Percentiles rank a stretch among this genome's conserved stretches.
phyloP scores from a whole-genome alignment of 2,888 invertebrate genomes.

The Pilophorus perplexus region DNA sequence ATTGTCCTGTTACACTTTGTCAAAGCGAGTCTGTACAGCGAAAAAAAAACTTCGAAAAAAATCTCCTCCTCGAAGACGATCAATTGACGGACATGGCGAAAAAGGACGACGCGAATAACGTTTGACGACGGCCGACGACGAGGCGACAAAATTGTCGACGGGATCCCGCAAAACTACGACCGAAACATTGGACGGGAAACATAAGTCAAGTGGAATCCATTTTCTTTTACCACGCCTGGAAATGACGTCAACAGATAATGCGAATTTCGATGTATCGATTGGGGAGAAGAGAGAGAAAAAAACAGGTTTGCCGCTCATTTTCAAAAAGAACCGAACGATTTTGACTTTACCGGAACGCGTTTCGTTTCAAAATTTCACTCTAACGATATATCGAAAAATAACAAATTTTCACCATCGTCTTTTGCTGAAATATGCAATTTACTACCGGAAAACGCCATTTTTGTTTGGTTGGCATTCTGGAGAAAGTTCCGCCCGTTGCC shows the following conservation, averaged over 20 bases:
- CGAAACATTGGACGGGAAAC: constrained; percentile 37
- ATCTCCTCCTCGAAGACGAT: not conserved
- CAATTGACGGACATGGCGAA: constrained; percentile 10
- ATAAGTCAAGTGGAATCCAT: constrained; percentile 47
- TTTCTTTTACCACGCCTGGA: constrained; percentile 54
- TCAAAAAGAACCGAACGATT: no score
- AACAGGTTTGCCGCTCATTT: no score
- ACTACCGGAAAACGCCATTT: no score
- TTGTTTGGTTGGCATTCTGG: no score
- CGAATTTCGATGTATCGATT: constrained; percentile 24
- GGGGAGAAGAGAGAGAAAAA: no score
- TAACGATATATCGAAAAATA: no score
- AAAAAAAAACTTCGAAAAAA: not conserved
- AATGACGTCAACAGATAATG: constrained; percentile 53
- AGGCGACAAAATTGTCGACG: not conserved
- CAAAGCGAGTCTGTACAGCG: no score
- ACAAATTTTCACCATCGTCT: no score
- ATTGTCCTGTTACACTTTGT: constrained; percentile 11
- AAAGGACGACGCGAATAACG: not conserved
- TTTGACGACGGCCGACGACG: not conserved
- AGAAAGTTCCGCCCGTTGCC: no score
- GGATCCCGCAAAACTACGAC: constrained; percentile 1
- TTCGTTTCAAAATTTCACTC: no score
- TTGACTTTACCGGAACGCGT: no score
- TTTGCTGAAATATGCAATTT: no score